Evolutionary conservation across 2,113 vertebrate species (phyloP).

Genomic region (Bucco capensis): DNA sequence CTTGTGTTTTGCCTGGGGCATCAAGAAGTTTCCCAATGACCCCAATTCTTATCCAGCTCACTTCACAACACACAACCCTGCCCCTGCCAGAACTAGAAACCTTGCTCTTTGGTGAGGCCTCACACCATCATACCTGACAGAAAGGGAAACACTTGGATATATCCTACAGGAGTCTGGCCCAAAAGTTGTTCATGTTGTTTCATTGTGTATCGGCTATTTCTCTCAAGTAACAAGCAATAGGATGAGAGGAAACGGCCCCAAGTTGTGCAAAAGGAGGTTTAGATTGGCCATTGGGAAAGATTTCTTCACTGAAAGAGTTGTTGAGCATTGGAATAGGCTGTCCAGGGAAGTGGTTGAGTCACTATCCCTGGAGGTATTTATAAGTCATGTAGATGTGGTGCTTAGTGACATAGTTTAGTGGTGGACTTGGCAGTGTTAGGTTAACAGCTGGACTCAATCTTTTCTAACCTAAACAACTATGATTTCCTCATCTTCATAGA

Average conservation of each 20-base stretch:
- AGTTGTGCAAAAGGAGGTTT: not conserved
- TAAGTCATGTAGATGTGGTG: not conserved
- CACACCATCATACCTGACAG: not conserved
- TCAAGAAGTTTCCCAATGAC: not conserved
- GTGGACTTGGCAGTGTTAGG: not conserved
- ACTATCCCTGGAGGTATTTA: not conserved
- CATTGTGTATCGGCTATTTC: not conserved
- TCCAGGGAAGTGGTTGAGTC: not conserved
- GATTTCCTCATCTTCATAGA: not conserved
- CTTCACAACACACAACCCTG: not conserved
- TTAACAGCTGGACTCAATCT: not conserved
- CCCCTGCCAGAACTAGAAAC: not conserved
- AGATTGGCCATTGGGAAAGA: not conserved
- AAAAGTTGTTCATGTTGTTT: not conserved
- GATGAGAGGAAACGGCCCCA: not conserved
- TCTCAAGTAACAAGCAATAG: not conserved
- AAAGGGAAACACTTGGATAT: not conserved
- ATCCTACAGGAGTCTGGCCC: not conserved
- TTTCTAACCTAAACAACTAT: not conserved
- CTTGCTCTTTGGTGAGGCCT: not conserved
- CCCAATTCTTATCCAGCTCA: not conserved
- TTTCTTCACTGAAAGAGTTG: not conserved
- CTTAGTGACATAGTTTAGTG: not conserved
- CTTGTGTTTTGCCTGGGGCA: not conserved
- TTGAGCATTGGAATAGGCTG: not conserved